These are phyloP conservation scores for Polydrusus pterygomalis DNA, from an alignment of 2,888 invertebrate species.

Conservation along the genomic window DNA sequence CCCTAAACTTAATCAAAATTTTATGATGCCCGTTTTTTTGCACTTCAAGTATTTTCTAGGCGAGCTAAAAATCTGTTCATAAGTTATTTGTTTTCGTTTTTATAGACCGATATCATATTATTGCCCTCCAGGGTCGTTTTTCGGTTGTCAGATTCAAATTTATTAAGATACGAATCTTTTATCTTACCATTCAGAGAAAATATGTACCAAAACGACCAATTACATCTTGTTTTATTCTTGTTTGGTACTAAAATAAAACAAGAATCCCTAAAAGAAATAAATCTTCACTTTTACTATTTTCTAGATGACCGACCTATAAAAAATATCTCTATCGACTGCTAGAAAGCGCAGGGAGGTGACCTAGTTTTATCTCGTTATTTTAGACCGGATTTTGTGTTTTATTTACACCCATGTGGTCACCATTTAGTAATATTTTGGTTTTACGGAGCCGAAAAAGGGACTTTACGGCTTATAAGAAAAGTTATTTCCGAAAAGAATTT, in stretches of 20 bases:
- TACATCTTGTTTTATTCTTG: not conserved
- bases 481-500: conserved; percentile 5
- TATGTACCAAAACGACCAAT: not conserved
- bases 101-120: too few relatives aligned
- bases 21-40: too few relatives aligned
- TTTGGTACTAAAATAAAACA: not conserved
- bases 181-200: too few relatives aligned
- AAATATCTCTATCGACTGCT: conserved; percentile 11
- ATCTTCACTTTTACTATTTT: conserved; percentile 1
- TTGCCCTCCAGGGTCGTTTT: too few relatives aligned
- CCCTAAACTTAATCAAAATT: too few relatives aligned
- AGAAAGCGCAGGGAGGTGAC: conserved; percentile 11
- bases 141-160: too few relatives aligned
- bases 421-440: conserved; percentile 23
- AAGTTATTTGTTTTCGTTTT: too few relatives aligned
- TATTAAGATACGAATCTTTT: too few relatives aligned
- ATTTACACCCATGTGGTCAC: conserved; percentile 20
- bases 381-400: conserved; percentile 12
- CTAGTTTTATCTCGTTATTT: conserved; percentile 24
- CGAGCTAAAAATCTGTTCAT: too few relatives aligned
- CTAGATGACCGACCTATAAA: not conserved
- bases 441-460: not conserved
- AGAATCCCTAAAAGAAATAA: not conserved
- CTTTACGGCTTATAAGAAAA: conserved; percentile 3
- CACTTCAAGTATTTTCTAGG: too few relatives aligned